Evolutionary conservation across 2,888 invertebrate genomes (phyloP).

Genomic region (Eueremaeus valkanovi): DNA sequence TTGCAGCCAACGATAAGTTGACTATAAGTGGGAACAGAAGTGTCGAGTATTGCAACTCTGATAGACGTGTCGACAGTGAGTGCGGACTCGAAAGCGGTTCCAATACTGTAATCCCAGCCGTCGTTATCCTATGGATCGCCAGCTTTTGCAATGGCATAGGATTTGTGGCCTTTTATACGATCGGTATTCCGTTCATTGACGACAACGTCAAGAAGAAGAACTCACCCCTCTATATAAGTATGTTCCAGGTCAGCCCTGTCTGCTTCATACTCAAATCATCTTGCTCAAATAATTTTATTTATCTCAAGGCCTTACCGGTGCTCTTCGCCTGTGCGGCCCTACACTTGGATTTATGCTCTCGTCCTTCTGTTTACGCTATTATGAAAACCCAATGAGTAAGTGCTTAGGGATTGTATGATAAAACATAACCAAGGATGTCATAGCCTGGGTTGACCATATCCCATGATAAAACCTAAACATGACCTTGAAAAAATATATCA

Average conservation of each 20-base stretch:
- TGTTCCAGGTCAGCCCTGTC: neutral
- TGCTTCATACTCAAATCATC: neutral
- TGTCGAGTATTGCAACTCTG: conserved; percentile 22
- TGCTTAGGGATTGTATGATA: too few relatives aligned
- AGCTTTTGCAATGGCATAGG: conserved; percentile 47
- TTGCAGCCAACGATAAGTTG: neutral
- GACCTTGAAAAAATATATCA: too few relatives aligned
- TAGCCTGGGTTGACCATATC: too few relatives aligned
- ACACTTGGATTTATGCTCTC: conserved; percentile 47
- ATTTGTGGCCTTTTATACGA: conserved; percentile 44
- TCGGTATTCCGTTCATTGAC: conserved; percentile 46
- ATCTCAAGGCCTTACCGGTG: neutral
- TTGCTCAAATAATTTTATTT: neutral
- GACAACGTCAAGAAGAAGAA: conserved; percentile 46
- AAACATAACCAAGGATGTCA: too few relatives aligned
- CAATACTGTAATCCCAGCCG: conserved; percentile 39
- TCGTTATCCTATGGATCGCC: conserved; percentile 43
- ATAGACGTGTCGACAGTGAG: conserved; percentile 31
- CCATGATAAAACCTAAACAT: too few relatives aligned
- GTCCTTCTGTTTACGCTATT: conserved; percentile 45
- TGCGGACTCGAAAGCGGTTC: neutral
- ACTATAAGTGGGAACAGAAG: neutral
- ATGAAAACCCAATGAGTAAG: conserved; percentile 45
- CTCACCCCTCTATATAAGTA: conserved; percentile 38
- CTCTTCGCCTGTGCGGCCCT: conserved; percentile 46